Evolutionary conservation across 2,797 vertebrate species (phyloP), one percentile per base, ranked within the genome.

Genomic region (Hozukius guyotensis): DNA sequence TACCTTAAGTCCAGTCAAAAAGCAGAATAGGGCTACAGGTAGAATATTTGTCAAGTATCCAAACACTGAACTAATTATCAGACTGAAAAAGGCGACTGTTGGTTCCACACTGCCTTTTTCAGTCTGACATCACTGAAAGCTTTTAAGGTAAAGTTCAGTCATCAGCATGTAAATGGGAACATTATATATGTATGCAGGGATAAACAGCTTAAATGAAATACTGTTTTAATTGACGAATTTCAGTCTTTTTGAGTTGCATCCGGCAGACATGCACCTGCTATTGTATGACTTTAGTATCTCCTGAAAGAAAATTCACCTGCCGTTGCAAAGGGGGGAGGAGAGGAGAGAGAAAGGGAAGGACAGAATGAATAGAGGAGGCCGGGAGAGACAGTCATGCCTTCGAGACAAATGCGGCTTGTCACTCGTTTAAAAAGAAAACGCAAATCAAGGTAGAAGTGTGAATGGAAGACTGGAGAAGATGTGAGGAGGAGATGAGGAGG

Each of bases 241-340:
- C 7, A 16, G 16, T 31, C 55, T 66, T 63, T 81, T 59, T 52
- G 52, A 89, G 53, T 72, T 38, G 71, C 25, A 68, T 88, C 78
- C n/a, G 25, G 18, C 52, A 49, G 56, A 76, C 70, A 42, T 80
- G 89, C 92, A 95, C 90, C 94, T 94, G 92, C 87, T 79, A 71
- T 78, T 88, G 61, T 85, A 59, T 29, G n/a, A 74, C 38, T 84
- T 81, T 56, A 75, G 78, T 36, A 72, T 68, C 59, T 83, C 52
- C 73, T 87, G 74, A 82, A 81, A 83, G 63, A 71, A 38, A 83
- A 88, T 73, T 88, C 92, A 94, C 87, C 88, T 93, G 89, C 60
- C 31, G 18, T 38, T 68, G 59, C 72, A 64, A 65, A 27, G 31
- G 6, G 56, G 49, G 75, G 69, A 81, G 38, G 55, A 56, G 68